Conservation (phyloP, 2,113 vertebrate genomes). For the Ancistrus triradiatus region DNA sequence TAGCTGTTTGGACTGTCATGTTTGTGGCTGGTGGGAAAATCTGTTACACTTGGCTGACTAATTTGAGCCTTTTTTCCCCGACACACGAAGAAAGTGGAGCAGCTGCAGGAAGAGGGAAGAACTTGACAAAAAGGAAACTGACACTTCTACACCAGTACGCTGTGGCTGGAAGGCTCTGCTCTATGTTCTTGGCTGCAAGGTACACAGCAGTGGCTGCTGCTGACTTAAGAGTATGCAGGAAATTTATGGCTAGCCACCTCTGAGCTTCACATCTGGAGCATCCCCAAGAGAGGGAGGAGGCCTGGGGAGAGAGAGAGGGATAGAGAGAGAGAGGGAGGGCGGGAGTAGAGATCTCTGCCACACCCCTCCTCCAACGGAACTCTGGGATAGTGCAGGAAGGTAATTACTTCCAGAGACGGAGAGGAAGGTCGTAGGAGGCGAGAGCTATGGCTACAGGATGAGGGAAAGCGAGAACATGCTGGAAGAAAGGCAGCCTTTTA, state of each 20-base stretch:
- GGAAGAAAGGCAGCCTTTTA: conserved; percentile 1
- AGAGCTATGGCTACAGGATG: conserved; percentile 24
- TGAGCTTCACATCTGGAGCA: conserved; percentile 43
- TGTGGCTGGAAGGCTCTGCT: conserved; percentile 13
- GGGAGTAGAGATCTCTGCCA: conserved; percentile 28
- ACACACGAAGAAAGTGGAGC: too few species aligned
- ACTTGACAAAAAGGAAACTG: too few species aligned
- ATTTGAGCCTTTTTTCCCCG: too few species aligned
- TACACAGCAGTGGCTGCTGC: conserved; percentile 32
- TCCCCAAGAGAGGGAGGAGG: conserved; percentile 28
- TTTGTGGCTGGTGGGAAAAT: too few species aligned
- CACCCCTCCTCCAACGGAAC: conserved; percentile 61
- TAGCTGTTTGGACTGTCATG: too few species aligned
- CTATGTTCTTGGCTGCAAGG: conserved; percentile 18
- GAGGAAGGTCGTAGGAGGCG: conserved; percentile 32
- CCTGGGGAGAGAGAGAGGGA: conserved; percentile 16
- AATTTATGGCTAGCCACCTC: conserved; percentile 41
- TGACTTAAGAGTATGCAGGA: conserved; percentile 34
- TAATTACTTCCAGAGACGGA: conserved; percentile 75
- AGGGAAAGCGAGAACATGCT: conserved; percentile 21
- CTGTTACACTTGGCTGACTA: too few species aligned
- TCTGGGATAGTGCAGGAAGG: conserved; percentile 63
- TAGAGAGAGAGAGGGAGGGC: conserved; percentile 12
- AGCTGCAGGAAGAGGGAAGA: too few species aligned
- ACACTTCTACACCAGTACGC: too few species aligned